Conservation (phyloP, 1,140 invertebrate genomes). For the Drosophila rufa region DNA sequence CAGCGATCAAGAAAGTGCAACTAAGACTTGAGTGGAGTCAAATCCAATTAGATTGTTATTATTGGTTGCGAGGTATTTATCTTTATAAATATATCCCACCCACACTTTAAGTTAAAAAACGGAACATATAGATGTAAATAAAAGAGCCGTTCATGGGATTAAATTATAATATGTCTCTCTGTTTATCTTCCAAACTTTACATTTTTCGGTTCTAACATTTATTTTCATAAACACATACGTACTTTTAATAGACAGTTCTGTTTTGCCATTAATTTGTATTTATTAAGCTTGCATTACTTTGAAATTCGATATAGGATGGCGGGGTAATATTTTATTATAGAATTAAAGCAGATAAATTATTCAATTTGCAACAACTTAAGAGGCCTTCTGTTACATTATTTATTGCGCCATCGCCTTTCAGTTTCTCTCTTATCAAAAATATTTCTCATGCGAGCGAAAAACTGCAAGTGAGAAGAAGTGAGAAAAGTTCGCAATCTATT, state of each 20-base stretch:
- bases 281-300: not conserved
- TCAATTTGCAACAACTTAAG: not conserved
- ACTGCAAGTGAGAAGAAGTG: constrained; percentile 30
- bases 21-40: not conserved
- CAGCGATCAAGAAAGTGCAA: not conserved
- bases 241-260: too few species aligned
- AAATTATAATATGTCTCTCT: too few species aligned
- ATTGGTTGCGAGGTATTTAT: constrained; percentile 1
- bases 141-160: too few species aligned
- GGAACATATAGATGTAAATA: too few species aligned
- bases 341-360: not conserved
- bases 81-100: not conserved
- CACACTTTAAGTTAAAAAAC: too few species aligned
- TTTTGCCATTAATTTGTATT: not conserved
- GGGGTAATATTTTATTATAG: not conserved
- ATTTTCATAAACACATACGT: too few species aligned
- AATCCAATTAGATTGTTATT: not conserved
- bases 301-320: not conserved
- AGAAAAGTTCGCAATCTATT: constrained; percentile 48
- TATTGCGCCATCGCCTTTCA: not conserved
- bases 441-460: constrained; percentile 3
- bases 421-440: constrained; percentile 13
- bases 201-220: too few species aligned
- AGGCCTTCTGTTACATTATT: not conserved
- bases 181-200: too few species aligned